phyloP scores from a whole-genome alignment of 2,888 invertebrate species.

The Drosophila pseudotakahashii region DNA sequence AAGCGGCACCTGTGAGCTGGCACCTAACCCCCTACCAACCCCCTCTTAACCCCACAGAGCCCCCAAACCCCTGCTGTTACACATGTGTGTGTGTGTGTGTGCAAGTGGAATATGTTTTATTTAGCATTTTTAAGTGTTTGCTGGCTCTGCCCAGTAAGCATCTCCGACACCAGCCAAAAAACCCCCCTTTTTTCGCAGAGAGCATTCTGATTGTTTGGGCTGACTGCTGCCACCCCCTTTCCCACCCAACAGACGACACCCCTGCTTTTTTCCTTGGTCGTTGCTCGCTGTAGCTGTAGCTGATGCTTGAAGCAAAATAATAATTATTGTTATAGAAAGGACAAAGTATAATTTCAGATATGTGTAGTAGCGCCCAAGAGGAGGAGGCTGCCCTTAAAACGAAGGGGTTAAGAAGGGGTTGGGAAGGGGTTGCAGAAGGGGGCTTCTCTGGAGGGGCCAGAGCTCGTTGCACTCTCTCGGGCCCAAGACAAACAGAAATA shows the following conservation, averaged over 20 bases:
- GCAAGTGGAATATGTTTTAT: slow-evolving; percentile 79
- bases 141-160: slow-evolving; percentile 55
- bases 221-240: slow-evolving; percentile 5
- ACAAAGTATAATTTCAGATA: slow-evolving; percentile 79
- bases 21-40: slow-evolving; percentile 54
- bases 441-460: slow-evolving; percentile 6
- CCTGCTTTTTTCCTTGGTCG: slow-evolving; percentile 32
- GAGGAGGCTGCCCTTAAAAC: slow-evolving; percentile 14
- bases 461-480: slow-evolving; percentile 61
- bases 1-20: slow-evolving; percentile 75
- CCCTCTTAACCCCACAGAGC: background rate
- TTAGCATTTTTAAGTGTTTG: slow-evolving; percentile 79
- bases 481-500: slow-evolving; percentile 73
- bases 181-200: slow-evolving; percentile 14
- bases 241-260: background rate
- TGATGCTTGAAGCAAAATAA: slow-evolving; percentile 76
- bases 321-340: slow-evolving; percentile 80
- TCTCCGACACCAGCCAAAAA: slow-evolving; percentile 8
- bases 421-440: background rate
- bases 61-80: background rate
- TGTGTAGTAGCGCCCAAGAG: slow-evolving; percentile 49
- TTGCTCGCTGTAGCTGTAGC: slow-evolving; percentile 41
- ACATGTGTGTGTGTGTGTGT: slow-evolving; percentile 42
- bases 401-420: background rate
- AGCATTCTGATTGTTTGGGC: slow-evolving; percentile 51